phyloP scores from a whole-genome alignment of 2,797 vertebrate genomes.

The Ctenosaura bakeri region DNA sequence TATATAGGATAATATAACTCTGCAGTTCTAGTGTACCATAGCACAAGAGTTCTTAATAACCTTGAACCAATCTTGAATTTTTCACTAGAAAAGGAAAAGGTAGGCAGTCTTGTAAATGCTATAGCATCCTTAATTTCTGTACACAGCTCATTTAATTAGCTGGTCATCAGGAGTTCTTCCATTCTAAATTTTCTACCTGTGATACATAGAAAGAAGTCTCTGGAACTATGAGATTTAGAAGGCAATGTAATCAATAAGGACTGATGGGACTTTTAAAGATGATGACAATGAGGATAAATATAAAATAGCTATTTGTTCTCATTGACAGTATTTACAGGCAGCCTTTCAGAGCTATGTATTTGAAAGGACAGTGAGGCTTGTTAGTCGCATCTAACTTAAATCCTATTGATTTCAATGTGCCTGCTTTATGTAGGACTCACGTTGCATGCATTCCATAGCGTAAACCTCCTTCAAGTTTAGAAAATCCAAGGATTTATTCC shows the following conservation, averaged over 20 bases:
- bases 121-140: background rate
- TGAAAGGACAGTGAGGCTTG: no score
- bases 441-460: no score
- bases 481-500: background rate
- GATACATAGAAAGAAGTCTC: background rate
- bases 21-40: background rate
- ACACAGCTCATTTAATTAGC: background rate
- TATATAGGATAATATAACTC: conserved; percentile 27
- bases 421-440: no score
- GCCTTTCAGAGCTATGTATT: no score
- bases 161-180: background rate
- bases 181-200: background rate
- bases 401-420: no score
- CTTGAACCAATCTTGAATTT: conserved; percentile 29
- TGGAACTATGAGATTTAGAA: background rate
- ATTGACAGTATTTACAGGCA: background rate
- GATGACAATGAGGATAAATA: background rate
- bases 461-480: no score
- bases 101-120: background rate
- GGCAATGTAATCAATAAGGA: background rate
- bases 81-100: conserved; percentile 1
- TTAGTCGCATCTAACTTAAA: no score
- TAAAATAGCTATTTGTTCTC: background rate
- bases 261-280: background rate
- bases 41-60: conserved; percentile 17